phyloP scores from a whole-genome alignment of 2,888 invertebrate genomes.

The Drosophila pullipes region DNA sequence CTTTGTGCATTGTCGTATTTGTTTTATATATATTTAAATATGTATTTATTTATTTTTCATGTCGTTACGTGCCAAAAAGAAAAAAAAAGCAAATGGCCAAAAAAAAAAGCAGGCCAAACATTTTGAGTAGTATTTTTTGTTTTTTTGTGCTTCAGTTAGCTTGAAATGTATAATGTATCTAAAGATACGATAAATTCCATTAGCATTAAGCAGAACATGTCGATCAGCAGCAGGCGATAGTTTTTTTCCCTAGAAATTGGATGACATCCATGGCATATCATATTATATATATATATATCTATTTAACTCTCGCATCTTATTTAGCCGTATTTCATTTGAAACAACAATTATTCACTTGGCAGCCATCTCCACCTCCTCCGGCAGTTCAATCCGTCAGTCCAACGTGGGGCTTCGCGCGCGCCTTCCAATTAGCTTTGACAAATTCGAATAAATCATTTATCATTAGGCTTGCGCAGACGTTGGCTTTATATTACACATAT shows the following conservation, averaged over 20 bases:
- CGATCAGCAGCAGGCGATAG: slow-evolving; percentile 9
- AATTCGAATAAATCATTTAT: slow-evolving; percentile 71
- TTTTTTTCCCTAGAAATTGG: slow-evolving; percentile 28
- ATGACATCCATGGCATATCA: slow-evolving; percentile 2
- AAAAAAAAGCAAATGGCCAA: slow-evolving; percentile 5
- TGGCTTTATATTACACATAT: slow-evolving; percentile 6
- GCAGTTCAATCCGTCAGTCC: not conserved
- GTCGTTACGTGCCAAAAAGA: slow-evolving; percentile 49
- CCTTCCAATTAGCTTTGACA: slow-evolving; percentile 64
- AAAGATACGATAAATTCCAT: slow-evolving; percentile 31
- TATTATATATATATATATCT: not conserved
- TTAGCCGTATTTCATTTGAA: slow-evolving; percentile 11
- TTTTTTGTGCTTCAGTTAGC: slow-evolving; percentile 13
- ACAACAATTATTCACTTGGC: slow-evolving; percentile 37
- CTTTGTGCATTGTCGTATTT: slow-evolving; percentile 25
- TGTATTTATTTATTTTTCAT: slow-evolving; percentile 17
- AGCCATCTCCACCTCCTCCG: not conserved
- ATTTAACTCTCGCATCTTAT: slow-evolving; percentile 4
- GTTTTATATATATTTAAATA: slow-evolving; percentile 19
- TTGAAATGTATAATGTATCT: slow-evolving; percentile 34
- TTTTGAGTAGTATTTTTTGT: slow-evolving; percentile 12
- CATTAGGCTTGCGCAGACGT: slow-evolving; percentile 57
- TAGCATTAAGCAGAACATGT: slow-evolving; percentile 34
- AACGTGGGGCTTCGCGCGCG: slow-evolving; percentile 51
- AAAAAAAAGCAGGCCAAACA: slow-evolving; percentile 13